Conservation (phyloP, 2,113 vertebrate genomes). For the Tetraodon nigroviridis region DNA sequence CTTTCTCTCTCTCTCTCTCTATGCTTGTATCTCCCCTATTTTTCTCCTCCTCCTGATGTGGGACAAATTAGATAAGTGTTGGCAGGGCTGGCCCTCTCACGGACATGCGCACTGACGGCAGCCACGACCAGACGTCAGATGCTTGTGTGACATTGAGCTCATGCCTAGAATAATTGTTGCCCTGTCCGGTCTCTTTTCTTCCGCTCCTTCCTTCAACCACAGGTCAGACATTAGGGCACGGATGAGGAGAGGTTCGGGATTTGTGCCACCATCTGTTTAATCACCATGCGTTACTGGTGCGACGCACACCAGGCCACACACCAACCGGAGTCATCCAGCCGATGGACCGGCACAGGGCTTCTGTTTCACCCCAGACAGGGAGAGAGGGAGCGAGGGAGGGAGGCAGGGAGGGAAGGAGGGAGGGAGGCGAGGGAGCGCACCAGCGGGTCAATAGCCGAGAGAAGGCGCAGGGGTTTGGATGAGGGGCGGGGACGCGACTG, state of each 20-base stretch:
- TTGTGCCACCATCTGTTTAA: slow-evolving; percentile 51
- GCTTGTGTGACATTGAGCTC: not conserved
- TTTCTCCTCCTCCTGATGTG: not conserved
- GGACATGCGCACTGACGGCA: slow-evolving; percentile 1
- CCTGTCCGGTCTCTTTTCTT: not conserved
- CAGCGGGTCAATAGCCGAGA: slow-evolving; percentile 69
- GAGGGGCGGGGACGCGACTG: slow-evolving; percentile 55
- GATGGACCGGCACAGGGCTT: slow-evolving; percentile 62
- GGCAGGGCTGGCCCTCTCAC: slow-evolving; percentile 18
- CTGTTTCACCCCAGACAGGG: slow-evolving; percentile 65
- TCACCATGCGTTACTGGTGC: slow-evolving; percentile 45
- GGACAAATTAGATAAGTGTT: slow-evolving; percentile 35
- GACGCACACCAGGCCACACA: slow-evolving; percentile 13
- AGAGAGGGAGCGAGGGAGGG: no score
- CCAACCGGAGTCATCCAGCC: slow-evolving; percentile 52
- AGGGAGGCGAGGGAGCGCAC: no score
- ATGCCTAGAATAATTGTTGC: not conserved
- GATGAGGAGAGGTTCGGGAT: slow-evolving; percentile 14
- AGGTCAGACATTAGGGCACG: slow-evolving; percentile 25
- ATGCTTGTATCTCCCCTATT: not conserved
- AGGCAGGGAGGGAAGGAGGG: no score
- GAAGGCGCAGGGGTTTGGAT: slow-evolving; percentile 33
- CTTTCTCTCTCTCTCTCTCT: not conserved
- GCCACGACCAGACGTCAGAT: slow-evolving; percentile 8
- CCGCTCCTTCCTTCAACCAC: slow-evolving; percentile 14